Evolutionary conservation across 2,797 vertebrate species (phyloP).

Genomic region (Sparus aurata): DNA sequence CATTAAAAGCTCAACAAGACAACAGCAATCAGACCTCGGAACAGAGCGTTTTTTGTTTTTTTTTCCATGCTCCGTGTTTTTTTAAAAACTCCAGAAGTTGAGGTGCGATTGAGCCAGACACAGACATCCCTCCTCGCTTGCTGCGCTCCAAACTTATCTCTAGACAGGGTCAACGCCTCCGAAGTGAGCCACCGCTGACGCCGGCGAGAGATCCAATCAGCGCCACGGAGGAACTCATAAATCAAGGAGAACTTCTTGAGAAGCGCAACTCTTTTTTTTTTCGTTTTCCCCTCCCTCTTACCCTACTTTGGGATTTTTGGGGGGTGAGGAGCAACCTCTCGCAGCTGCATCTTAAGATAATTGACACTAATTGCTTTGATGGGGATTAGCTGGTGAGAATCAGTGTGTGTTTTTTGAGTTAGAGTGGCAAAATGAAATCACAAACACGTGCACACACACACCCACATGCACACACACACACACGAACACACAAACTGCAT

Average conservation of each 20-base stretch:
- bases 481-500: slow-evolving; percentile 15
- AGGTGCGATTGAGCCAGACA: slow-evolving; percentile 29
- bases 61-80: neutral
- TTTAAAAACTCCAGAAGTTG: neutral
- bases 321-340: slow-evolving; percentile 63
- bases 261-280: slow-evolving; percentile 41
- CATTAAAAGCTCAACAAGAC: slow-evolving; percentile 40
- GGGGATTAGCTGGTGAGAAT: slow-evolving; percentile 81
- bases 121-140: neutral
- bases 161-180: slow-evolving; percentile 40
- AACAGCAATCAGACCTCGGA: slow-evolving; percentile 21
- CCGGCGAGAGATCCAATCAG: slow-evolving; percentile 53
- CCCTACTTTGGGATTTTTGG: slow-evolving; percentile 57
- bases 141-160: slow-evolving; percentile 29
- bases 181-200: slow-evolving; percentile 36
- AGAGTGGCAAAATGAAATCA: slow-evolving; percentile 74
- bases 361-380: slow-evolving; percentile 85
- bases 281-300: slow-evolving; percentile 48
- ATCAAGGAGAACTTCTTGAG: slow-evolving; percentile 53
- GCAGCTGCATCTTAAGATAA: slow-evolving; percentile 84
- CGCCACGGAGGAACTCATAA: slow-evolving; percentile 43
- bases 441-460: neutral
- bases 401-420: slow-evolving; percentile 65
- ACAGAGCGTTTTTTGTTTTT: neutral
- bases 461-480: neutral